These are phyloP conservation scores for Macaca mulatta DNA, from an alignment of 2,113 vertebrate species.

Conservation along the genomic window DNA sequence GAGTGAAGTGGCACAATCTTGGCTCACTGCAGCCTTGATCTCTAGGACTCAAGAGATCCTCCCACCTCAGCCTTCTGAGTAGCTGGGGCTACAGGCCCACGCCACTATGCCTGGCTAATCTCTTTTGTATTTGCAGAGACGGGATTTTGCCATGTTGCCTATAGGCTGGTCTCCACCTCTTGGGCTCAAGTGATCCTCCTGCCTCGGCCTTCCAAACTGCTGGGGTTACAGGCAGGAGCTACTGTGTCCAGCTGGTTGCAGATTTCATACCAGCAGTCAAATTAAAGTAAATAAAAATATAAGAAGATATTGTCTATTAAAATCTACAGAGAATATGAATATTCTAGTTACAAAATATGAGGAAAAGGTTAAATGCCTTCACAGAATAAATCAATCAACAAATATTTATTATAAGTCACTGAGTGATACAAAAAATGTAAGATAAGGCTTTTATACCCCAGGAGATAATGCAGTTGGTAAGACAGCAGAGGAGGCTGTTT, in stretches of 20 bases:
- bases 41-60: too few species aligned
- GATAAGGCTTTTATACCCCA: not conserved
- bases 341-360: not conserved
- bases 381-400: not conserved
- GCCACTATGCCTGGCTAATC: too few species aligned
- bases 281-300: not conserved
- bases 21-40: too few species aligned
- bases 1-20: too few species aligned
- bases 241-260: not conserved
- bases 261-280: not conserved
- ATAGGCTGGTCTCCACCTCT: too few species aligned
- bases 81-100: too few species aligned
- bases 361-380: not conserved
- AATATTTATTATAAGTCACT: not conserved
- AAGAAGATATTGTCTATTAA: not conserved
- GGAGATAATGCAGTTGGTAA: not conserved
- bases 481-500: rapidly evolving
- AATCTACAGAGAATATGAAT: not conserved
- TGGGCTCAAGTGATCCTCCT: too few species aligned
- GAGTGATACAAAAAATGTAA: not conserved
- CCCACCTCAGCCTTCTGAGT: too few species aligned
- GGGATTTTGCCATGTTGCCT: too few species aligned
- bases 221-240: too few species aligned
- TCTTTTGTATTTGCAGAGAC: too few species aligned
- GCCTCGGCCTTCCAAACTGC: too few species aligned